A percentile compares a stretch with the other conserved stretches of the same genome.
phyloP scores from a whole-genome alignment of 2,888 invertebrate species.

The Erebia palarica region DNA sequence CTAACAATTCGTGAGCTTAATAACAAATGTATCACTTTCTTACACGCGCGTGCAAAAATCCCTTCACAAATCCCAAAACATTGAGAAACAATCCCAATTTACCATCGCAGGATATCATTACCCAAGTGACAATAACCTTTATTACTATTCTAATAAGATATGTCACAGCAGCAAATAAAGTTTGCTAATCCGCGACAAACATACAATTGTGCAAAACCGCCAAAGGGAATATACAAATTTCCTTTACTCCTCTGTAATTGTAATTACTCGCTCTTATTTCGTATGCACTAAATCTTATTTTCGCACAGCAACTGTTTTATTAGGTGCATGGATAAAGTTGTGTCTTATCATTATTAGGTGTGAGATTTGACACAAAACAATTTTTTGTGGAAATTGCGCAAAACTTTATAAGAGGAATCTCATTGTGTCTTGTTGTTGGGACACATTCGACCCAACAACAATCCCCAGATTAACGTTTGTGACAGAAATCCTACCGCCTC shows the following conservation, averaged over 20 bases:
- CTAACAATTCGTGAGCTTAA: constrained; percentile 5
- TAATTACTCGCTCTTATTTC: constrained; percentile 7
- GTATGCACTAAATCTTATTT: constrained; percentile 31
- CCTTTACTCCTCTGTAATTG: neutral
- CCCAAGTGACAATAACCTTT: constrained; percentile 23
- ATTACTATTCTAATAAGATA: constrained; percentile 6
- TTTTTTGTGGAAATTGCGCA: constrained; percentile 56
- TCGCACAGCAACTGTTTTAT: neutral
- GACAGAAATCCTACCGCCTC: constrained; percentile 28
- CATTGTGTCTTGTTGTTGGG: constrained; percentile 46
- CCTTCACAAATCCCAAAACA: constrained; percentile 26
- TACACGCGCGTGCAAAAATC: constrained; percentile 13
- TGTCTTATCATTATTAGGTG: constrained; percentile 44
- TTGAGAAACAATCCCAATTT: constrained; percentile 13
- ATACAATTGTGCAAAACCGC: constrained; percentile 45
- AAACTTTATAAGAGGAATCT: constrained; percentile 44
- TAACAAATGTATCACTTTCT: constrained; percentile 40
- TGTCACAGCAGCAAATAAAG: neutral
- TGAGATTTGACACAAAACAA: constrained; percentile 53
- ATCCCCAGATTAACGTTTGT: constrained; percentile 34
- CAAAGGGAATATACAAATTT: constrained; percentile 28
- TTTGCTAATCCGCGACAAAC: constrained; percentile 41
- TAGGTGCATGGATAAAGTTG: neutral
- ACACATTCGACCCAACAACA: constrained; percentile 33
- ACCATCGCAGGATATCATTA: neutral